Percentiles rank a stretch among this genome's conserved stretches.
These are phyloP conservation scores for Pelobates cultripes DNA, from an alignment of 2,797 vertebrate genomes.

Conservation along the genomic window DNA sequence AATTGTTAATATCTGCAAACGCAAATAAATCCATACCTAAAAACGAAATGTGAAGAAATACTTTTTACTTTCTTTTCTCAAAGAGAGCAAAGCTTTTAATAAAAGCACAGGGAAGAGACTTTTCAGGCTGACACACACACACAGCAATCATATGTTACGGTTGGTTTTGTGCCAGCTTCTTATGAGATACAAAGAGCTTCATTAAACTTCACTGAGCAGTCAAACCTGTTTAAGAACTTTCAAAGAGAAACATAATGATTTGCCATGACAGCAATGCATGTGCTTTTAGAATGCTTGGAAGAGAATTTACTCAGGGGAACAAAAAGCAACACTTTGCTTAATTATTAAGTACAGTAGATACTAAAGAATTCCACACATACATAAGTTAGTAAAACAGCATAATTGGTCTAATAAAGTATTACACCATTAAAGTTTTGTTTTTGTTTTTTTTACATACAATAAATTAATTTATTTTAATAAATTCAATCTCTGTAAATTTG, in stretches of 20 bases:
- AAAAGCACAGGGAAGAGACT: too few relatives aligned
- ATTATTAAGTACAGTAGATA: constrained; percentile 34
- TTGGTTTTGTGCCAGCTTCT: constrained; percentile 36
- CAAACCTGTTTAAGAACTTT: constrained; percentile 48
- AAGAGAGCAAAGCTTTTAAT: too few relatives aligned
- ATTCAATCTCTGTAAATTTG: too few relatives aligned
- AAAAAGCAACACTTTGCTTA: constrained; percentile 39
- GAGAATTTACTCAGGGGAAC: constrained; percentile 43
- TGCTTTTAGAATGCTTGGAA: constrained; percentile 26
- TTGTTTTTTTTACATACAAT: too few relatives aligned
- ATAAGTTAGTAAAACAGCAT: background rate
- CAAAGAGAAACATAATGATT: constrained; percentile 42
- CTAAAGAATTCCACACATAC: constrained; percentile 15
- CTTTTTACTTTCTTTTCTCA: too few relatives aligned
- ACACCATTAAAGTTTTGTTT: too few relatives aligned
- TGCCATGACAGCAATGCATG: constrained; percentile 46
- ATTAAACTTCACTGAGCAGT: constrained; percentile 55
- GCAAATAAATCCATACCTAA: too few relatives aligned
- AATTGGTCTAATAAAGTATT: background rate
- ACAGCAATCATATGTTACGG: constrained; percentile 34
- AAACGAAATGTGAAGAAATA: too few relatives aligned
- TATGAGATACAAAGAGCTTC: constrained; percentile 51
- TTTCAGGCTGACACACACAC: background rate
- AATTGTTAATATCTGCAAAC: too few relatives aligned
- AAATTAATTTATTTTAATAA: too few relatives aligned